Conservation (phyloP, 2,113 vertebrate species). For the Thamnaconus septentrionalis region DNA sequence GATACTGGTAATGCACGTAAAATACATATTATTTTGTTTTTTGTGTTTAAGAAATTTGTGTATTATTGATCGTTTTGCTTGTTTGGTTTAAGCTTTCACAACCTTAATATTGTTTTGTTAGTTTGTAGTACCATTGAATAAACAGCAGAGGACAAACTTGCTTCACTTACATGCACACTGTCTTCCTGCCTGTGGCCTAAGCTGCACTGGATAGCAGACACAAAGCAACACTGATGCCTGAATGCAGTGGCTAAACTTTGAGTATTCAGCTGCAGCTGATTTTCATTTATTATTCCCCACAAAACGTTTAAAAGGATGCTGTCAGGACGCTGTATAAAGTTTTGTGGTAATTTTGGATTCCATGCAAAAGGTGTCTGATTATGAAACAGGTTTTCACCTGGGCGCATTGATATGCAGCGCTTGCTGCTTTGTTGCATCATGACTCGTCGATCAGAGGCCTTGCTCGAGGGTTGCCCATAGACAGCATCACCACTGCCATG, state of each 20-base stretch:
- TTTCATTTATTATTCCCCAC: slow-evolving; percentile 54
- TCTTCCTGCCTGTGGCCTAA: slow-evolving; percentile 12
- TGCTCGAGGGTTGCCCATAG: slow-evolving; percentile 46
- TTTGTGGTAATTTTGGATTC: slow-evolving; percentile 19
- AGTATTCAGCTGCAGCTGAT: slow-evolving; percentile 35
- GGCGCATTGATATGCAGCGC: slow-evolving; percentile 30
- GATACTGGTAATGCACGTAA: too few species aligned
- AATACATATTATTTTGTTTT: too few species aligned
- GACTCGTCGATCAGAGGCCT: slow-evolving; percentile 47
- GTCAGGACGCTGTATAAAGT: not conserved
- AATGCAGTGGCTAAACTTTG: slow-evolving; percentile 20
- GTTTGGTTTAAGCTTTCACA: not conserved
- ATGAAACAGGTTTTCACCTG: slow-evolving; percentile 25
- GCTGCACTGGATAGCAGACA: slow-evolving; percentile 44
- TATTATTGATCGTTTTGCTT: not conserved
- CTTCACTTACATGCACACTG: slow-evolving; percentile 10
- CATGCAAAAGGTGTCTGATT: slow-evolving; percentile 23
- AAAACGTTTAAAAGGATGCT: slow-evolving; percentile 56
- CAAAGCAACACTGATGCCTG: slow-evolving; percentile 42
- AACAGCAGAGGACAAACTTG: slow-evolving; percentile 76
- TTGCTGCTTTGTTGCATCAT: slow-evolving; percentile 63
- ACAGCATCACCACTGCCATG: slow-evolving; percentile 29
- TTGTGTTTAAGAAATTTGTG: not conserved
- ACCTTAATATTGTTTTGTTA: not conserved
- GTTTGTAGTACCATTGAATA: slow-evolving; percentile 53